Evolutionary conservation across 2,113 vertebrate genomes (phyloP), one percentile per base, ranked within the genome.

Genomic region (Melanostigma gelatinosum): DNA sequence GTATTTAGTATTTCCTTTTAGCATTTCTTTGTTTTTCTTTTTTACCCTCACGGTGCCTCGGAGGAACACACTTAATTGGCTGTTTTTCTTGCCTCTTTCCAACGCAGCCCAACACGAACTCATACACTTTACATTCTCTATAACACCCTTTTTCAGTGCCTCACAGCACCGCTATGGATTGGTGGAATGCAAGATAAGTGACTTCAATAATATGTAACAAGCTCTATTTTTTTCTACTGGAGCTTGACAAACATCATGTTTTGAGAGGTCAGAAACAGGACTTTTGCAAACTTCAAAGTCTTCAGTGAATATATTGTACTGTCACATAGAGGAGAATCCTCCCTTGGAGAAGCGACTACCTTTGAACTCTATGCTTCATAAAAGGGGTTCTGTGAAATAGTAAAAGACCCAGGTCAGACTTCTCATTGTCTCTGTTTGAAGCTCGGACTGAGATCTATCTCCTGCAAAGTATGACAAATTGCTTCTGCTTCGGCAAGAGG

Each of bases 331-430:
- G 79, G 22, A 73, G 54, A 82, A 82, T 62, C 50, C 50, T 67
- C 34, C 60, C 60, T 58, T 18, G 16, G 60, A 77, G 48, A 58
- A 71, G 52, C 50, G 44, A 18, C 16, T 79, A 87, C 86, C 83
- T 89, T 87, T 91, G 86, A 91, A 85, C 90, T 83, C 69, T 40
- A 62, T 68, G 85, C 80, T 89, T 91, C 79, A 77, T 89, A 40
- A 90, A 87, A 87, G 82, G 27, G 60, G 63, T 70, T 6, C 77
- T 72, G 46, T 70, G 78, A 75, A 73, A 84, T 78, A 69, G 36
- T 80, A 65, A 63, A 75, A 80, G 60, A 79, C 58, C 76, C 58
- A 42, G 81, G 84, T 84, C 87, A 75, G 78, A 69, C 78, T 84
- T 88, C 83, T 83, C 70, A 86, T 86, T 79, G 84, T 87, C 73